Conservation (phyloP, 2,888 invertebrate genomes). For the Drosophila emarginata region DNA sequence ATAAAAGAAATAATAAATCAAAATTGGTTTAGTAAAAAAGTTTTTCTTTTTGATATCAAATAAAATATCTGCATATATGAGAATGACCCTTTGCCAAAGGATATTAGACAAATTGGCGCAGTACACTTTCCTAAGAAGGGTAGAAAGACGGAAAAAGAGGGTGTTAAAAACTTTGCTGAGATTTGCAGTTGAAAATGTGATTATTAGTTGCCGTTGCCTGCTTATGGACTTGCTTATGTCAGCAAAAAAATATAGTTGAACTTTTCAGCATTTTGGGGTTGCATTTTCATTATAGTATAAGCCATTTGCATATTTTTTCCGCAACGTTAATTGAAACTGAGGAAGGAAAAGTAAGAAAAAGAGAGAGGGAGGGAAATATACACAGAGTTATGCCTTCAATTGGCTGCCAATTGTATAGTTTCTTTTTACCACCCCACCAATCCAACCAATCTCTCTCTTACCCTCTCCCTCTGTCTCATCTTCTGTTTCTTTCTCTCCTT, state of each 20-base stretch:
- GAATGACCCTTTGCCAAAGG: constrained; percentile 11
- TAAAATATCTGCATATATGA: constrained; percentile 8
- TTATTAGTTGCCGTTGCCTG: neutral
- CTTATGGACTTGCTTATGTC: constrained; percentile 34
- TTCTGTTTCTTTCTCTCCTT: neutral
- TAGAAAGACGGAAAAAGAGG: neutral
- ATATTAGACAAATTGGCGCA: constrained; percentile 16
- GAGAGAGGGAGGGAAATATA: neutral
- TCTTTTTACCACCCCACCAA: neutral
- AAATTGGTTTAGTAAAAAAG: constrained; percentile 15
- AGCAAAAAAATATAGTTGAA: constrained; percentile 22
- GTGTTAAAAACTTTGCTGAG: neutral
- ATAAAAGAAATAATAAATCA: neutral
- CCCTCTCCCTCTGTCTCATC: neutral
- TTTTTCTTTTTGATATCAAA: constrained; percentile 6
- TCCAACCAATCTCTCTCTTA: neutral
- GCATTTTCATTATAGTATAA: constrained; percentile 11
- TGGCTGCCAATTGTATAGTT: constrained; percentile 4
- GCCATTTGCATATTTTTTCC: neutral
- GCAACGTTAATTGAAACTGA: constrained; percentile 55
- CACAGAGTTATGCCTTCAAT: constrained; percentile 8
- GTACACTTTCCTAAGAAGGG: too few relatives aligned
- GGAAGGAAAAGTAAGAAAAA: neutral
- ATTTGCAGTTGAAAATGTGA: constrained; percentile 23
- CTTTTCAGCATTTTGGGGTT: constrained; percentile 22